Base-by-base conservation (phyloP, 1,140 invertebrate species). In the Caenorhabditis brenneri region DNA sequence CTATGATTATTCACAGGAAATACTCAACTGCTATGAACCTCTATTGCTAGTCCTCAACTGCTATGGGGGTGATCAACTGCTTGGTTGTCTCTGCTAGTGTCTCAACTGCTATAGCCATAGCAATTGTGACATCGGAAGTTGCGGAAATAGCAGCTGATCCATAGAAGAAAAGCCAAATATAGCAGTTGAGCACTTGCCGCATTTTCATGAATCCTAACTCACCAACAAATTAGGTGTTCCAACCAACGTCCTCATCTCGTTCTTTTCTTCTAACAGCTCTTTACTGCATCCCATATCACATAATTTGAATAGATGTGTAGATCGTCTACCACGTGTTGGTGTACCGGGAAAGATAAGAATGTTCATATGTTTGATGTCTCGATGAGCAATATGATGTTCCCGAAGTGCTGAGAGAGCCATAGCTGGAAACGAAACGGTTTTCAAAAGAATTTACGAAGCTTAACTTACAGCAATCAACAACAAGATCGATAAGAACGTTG, bases 281-380 rank as follows among this genome's bases (percentile, higher is more conserved):
- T 80, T 80, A 22, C 36, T 42, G 24, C 65, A 74, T 19, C 82
- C 82, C 51, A 83, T 33, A 60, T 83, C 82, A 51, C 82, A 83
- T 12, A 83, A 55, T 65, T 83, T 83, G 49, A 83, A 83, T n/a
- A 83, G 31, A 48, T 79, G 46, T 7, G 33, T 79, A 0, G 82
- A 83, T 79, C 82, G 60, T 46, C 60, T 82, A 22, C 82, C 65
- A 79, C 51, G 36, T 31, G 36, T 78, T 24, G 60, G 29, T 31
- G 60, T 79, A 22, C 82, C 36, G 0, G 58, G 51, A 39, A 83
- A 83, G 6, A 83, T 19, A 29, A 83, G 82, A 22, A 83, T 79
- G n/a, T 83, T 83, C 82, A 83, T 46, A 33, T 83, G 82, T 36
- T 83, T 83, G 33, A 83, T 79, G 82, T 83, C 82, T 3, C 82